These are phyloP conservation scores for Halictus ligatus DNA, from an alignment of 2,888 invertebrate genomes.

Conservation along the genomic window DNA sequence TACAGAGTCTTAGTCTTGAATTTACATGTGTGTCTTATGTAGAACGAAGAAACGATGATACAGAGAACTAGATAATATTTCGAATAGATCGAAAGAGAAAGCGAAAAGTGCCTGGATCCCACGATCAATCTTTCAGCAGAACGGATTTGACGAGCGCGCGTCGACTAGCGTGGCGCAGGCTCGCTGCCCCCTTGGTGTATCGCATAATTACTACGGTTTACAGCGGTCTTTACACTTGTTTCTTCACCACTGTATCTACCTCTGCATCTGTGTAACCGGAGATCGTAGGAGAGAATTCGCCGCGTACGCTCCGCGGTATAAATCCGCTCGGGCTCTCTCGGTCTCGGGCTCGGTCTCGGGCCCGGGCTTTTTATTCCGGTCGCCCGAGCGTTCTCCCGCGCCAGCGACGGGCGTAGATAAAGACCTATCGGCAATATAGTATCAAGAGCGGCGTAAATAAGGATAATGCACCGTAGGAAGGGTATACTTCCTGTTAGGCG, in stretches of 20 bases:
- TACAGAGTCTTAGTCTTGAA: no score
- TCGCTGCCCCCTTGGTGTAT: conserved; percentile 51
- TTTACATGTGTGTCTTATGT: no score
- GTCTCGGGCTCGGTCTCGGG: background rate
- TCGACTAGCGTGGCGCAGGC: conserved; percentile 7
- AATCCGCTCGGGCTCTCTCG: conserved; percentile 46
- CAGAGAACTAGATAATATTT: background rate
- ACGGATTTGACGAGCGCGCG: conserved; percentile 49
- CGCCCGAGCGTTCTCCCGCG: conserved; percentile 33
- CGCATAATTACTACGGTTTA: conserved; percentile 73
- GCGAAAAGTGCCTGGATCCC: background rate
- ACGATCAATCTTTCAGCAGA: background rate
- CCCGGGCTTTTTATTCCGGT: conserved; percentile 47
- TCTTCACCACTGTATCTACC: conserved; percentile 69
- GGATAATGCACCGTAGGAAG: conserved; percentile 65
- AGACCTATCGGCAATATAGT: conserved; percentile 71
- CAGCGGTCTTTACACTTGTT: conserved; percentile 74
- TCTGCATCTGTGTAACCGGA: conserved; percentile 71
- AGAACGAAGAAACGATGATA: background rate
- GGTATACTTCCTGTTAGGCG: conserved; percentile 62
- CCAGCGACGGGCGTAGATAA: conserved; percentile 61
- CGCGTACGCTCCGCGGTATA: conserved; percentile 57
- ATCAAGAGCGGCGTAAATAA: conserved; percentile 69
- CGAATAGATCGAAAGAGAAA: background rate
- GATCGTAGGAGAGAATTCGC: conserved; percentile 65